Conservation (phyloP, 2,888 invertebrate genomes). For the Pilophorus perplexus region DNA sequence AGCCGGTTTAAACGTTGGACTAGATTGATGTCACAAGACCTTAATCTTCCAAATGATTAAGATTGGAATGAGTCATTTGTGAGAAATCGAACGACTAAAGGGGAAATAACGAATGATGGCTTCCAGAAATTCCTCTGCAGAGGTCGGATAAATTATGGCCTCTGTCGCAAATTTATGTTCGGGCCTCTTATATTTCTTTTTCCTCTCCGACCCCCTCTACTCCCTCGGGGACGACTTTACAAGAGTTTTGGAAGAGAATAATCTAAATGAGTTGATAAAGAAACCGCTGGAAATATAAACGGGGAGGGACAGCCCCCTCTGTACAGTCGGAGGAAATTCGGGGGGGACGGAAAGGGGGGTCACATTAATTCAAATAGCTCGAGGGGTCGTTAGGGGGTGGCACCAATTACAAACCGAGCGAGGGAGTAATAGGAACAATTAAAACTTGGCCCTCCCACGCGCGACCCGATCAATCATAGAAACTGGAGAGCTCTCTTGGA, state of each 20-base stretch:
- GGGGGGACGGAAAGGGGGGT: slow-evolving; percentile 20
- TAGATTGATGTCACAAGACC: too few relatives aligned
- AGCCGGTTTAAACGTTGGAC: too few relatives aligned
- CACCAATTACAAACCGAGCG: slow-evolving; percentile 33
- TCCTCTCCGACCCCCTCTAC: neutral
- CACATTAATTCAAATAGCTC: slow-evolving; percentile 35
- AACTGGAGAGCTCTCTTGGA: neutral
- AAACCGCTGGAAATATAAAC: slow-evolving; percentile 35
- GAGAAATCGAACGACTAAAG: too few relatives aligned
- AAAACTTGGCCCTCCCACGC: slow-evolving; percentile 33
- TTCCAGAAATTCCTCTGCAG: too few relatives aligned
- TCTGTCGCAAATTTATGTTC: neutral
- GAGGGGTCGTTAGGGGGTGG: slow-evolving; percentile 30
- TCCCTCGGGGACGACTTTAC: slow-evolving; percentile 21
- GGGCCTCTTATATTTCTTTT: neutral
- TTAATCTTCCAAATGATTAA: too few relatives aligned
- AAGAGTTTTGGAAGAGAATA: slow-evolving; percentile 20
- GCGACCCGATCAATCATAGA: slow-evolving; percentile 34
- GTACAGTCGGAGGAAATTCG: too few relatives aligned
- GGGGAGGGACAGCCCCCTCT: too few relatives aligned
- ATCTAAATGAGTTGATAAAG: slow-evolving; percentile 36
- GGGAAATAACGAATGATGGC: too few relatives aligned
- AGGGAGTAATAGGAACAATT: slow-evolving; percentile 36
- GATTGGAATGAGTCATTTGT: too few relatives aligned
- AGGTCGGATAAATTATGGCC: slow-evolving; percentile 2